Evolutionary conservation across 92 coral and sea anemone species (phyloP).

Genomic region (Isaurus tuberculatus): DNA sequence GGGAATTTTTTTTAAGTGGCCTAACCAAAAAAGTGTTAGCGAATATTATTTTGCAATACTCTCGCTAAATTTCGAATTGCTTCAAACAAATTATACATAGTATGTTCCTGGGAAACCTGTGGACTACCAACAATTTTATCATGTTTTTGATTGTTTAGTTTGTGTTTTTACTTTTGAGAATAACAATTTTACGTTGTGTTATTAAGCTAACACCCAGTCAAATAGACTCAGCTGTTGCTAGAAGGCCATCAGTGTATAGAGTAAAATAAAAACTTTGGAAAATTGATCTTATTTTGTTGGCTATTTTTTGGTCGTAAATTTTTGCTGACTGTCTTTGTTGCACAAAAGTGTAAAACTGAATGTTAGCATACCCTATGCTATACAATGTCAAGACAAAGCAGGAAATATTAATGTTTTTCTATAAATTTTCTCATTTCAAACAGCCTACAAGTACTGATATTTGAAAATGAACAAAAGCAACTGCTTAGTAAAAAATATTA

Average conservation of each 20-base stretch:
- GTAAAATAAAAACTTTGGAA: background rate
- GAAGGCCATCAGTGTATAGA: background rate
- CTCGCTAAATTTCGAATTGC: constrained; percentile 1
- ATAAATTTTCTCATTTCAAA: constrained; percentile 1
- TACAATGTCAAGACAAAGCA: constrained; percentile 4
- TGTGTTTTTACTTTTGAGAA: constrained; percentile 1
- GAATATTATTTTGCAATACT: background rate
- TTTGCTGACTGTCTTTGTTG: constrained; percentile 5
- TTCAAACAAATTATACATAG: constrained; percentile 5
- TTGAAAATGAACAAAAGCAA: constrained; percentile 2
- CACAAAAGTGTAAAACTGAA: constrained; percentile 3
- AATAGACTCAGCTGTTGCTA: background rate
- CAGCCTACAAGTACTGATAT: constrained; percentile 4
- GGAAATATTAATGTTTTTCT: background rate
- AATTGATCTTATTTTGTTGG: background rate
- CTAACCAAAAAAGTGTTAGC: background rate
- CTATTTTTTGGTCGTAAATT: background rate
- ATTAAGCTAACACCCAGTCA: background rate
- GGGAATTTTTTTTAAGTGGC: no score
- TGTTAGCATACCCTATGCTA: constrained; percentile 2
- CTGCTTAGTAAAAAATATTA: constrained; percentile 1
- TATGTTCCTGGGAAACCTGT: constrained; percentile 8
- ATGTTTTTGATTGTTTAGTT: constrained; percentile 1
- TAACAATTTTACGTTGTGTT: background rate
- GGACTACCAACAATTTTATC: constrained; percentile 3